Conservation (phyloP, 2,113 vertebrate species). For the Podarcis cretensis region DNA sequence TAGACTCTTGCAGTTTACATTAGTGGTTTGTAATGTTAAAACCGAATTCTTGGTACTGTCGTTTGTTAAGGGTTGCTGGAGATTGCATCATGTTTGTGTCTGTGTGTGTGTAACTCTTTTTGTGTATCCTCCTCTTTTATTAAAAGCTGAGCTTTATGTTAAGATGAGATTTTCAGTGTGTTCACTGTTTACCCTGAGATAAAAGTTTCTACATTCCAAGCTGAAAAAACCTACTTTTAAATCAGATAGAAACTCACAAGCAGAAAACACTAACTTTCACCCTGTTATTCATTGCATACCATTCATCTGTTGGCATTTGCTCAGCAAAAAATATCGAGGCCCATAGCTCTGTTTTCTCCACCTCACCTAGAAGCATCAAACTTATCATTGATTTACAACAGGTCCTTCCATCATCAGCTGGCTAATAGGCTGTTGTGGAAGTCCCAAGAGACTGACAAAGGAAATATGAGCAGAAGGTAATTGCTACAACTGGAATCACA, state of each 20-base stretch:
- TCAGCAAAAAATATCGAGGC: constrained; percentile 63
- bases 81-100: neutral
- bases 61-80: neutral
- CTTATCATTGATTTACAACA: constrained; percentile 74
- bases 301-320: constrained; percentile 2
- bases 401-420: constrained; percentile 72
- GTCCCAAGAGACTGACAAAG: constrained; percentile 68
- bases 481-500: constrained; percentile 72
- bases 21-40: too few relatives aligned
- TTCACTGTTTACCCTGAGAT: neutral
- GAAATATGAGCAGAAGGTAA: constrained; percentile 75
- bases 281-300: neutral
- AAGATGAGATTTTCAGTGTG: neutral
- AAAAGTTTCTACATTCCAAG: neutral
- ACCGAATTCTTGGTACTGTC: too few relatives aligned
- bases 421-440: constrained; percentile 74
- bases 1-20: too few relatives aligned
- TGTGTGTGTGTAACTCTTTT: neutral
- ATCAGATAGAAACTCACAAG: neutral
- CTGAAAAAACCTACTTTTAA: neutral
- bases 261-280: neutral
- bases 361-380: constrained; percentile 70
- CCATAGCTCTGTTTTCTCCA: constrained; percentile 58
- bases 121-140: neutral
- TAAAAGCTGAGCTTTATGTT: too few relatives aligned